Conservation (phyloP, 2,888 invertebrate species). For the Bedellia somnulentella region DNA sequence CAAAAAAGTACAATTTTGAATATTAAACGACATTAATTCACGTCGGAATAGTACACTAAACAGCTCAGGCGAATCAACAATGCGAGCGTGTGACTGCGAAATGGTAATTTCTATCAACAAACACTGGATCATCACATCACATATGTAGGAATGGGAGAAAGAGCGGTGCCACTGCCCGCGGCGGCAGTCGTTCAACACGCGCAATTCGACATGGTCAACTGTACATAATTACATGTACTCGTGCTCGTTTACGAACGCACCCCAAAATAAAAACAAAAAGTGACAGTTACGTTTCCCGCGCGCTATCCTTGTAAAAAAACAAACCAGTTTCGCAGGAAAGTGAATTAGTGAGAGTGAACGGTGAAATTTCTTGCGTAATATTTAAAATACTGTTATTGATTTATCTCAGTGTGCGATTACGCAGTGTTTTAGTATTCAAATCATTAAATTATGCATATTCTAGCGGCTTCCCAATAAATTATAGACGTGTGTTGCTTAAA, state of each 20-base stretch:
- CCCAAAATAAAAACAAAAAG: conserved; percentile 15
- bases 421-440: no score
- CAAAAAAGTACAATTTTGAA: no score
- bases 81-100: conserved; percentile 14
- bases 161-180: conserved; percentile 42
- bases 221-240: conserved; percentile 34
- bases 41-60: conserved; percentile 15
- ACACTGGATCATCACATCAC: conserved; percentile 32
- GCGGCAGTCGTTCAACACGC: conserved; percentile 46
- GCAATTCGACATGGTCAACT: conserved; percentile 58
- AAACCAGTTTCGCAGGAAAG: conserved; percentile 44
- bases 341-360: no score
- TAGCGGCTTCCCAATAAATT: no score
- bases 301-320: conserved; percentile 10
- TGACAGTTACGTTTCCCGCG: no score
- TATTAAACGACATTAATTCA: no score
- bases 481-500: no score
- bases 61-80: conserved; percentile 17
- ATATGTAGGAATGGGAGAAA: conserved; percentile 57
- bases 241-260: conserved; percentile 18
- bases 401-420: no score
- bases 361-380: no score
- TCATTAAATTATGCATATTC: no score
- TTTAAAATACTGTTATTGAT: no score
- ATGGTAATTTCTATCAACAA: conserved; percentile 33